phyloP scores from a whole-genome alignment of 1,140 invertebrate species.

The Drosophila arawakana region DNA sequence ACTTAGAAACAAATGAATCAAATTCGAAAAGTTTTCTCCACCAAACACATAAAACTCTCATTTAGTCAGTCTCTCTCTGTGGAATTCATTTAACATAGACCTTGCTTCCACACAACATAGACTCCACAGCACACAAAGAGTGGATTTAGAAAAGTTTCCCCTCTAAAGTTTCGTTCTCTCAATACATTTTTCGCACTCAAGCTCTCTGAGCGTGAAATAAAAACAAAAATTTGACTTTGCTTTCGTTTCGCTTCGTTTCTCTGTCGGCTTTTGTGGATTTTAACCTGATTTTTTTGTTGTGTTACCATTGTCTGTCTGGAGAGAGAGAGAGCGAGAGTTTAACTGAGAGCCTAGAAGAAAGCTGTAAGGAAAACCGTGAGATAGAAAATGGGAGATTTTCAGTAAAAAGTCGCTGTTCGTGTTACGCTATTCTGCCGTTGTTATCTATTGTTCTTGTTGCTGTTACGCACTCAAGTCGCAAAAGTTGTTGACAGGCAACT shows the following conservation, averaged over 20 bases:
- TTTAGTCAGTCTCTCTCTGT: neutral
- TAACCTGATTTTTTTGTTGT: constrained; percentile 61
- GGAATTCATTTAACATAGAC: neutral
- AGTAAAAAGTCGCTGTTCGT: constrained; percentile 7
- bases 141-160: neutral
- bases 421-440: constrained; percentile 23
- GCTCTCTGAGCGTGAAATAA: neutral
- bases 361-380: neutral
- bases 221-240: neutral
- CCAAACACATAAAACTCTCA: neutral
- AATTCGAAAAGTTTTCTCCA: neutral
- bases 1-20: too few relatives aligned
- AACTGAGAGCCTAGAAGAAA: neutral
- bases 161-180: constrained; percentile 3
- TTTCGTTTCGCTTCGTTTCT: constrained; percentile 33
- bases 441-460: constrained; percentile 46
- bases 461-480: constrained; percentile 54
- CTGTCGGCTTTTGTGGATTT: constrained; percentile 56
- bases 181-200: neutral
- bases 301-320: constrained; percentile 40
- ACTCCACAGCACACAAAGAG: neutral
- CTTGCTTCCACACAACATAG: neutral
- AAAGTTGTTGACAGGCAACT: constrained; percentile 77
- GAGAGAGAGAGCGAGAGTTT: neutral
- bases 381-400: neutral